Base-by-base conservation (phyloP, 2,888 invertebrate genomes). In the Hypomecis punctinalis region DNA sequence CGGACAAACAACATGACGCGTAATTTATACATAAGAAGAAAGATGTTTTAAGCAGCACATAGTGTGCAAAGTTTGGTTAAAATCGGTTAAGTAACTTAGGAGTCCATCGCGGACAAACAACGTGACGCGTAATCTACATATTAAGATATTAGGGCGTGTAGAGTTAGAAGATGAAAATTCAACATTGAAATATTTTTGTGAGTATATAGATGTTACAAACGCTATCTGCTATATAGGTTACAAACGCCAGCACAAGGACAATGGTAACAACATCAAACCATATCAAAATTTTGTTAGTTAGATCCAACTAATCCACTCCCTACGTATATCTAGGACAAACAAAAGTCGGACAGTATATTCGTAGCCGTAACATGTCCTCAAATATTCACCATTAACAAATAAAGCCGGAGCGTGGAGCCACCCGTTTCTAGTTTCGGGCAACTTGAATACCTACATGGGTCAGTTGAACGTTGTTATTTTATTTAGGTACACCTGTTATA, bases 401-500 rank as follows among this genome's bases (percentile, higher is more conserved):
- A 64, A 47, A 60, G 52, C 52, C 49, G 49, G 53, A 36, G 45
- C 23, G 46, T 36, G 33, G 48, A 63, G 47, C 51, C 43, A 43
- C 52, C 13, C 39, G 51, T n/a, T 45, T 35, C 55, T 52, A 60
- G 54, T 43, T 63, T 11, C 51, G 33, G 47, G 39, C 40, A 57
- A 59, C 48, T 39, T 55, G 35, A 63, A 55, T 59, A 54, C 49
- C 47, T 56, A 56, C 61, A 40, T 48, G 46, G 61, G 55, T 59
- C 46, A 64, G 45, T 64, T 40, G 48, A 43, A 48, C 45, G 40
- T 64, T 55, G 52, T 35, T 67, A 67, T 72, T 75, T 71, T 71
- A 75, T 72, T 71, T 73, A 68, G 68, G 63, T 68, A 71, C 66
- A 55, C 68, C 51, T 65, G 67, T 61, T 58, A 55, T 63, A 62